phyloP scores from a whole-genome alignment of 1,140 invertebrate species.

The Papilio machaon region DNA sequence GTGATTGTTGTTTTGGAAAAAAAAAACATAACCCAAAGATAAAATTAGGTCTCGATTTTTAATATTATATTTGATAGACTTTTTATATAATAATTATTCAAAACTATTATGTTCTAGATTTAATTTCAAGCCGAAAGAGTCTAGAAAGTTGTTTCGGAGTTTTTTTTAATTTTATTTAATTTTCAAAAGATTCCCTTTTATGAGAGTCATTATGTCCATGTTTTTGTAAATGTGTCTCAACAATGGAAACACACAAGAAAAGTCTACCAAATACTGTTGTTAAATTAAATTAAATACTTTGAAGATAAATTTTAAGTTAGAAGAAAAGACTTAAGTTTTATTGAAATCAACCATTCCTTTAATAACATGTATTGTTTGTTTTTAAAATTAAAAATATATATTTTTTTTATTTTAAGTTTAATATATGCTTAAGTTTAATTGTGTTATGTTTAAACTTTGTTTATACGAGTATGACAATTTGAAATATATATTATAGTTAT shows the following conservation, averaged over 20 bases:
- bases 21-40: slow-evolving; percentile 10
- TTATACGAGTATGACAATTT: slow-evolving; percentile 34
- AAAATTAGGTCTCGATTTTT: slow-evolving; percentile 21
- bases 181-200: too few relatives aligned
- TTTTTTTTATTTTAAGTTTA: slow-evolving; percentile 45
- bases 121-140: neutral
- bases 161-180: neutral
- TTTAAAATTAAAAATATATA: slow-evolving; percentile 40
- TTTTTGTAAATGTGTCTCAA: too few relatives aligned
- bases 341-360: slow-evolving; percentile 59
- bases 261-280: neutral
- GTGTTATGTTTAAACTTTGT: slow-evolving; percentile 22
- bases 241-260: neutral
- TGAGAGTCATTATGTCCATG: too few relatives aligned
- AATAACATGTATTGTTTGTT: slow-evolving; percentile 44
- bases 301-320: slow-evolving; percentile 26
- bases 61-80: neutral
- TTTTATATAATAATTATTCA: neutral
- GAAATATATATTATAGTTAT: slow-evolving; percentile 33
- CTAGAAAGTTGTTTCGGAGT: neutral
- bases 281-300: too few relatives aligned
- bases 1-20: neutral
- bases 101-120: neutral
- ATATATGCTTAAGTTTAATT: slow-evolving; percentile 37
- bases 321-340: slow-evolving; percentile 32